Percentiles rank a stretch among this genome's conserved stretches.
phyloP scores from a whole-genome alignment of 2,113 vertebrate genomes.

The Fulica atra region DNA sequence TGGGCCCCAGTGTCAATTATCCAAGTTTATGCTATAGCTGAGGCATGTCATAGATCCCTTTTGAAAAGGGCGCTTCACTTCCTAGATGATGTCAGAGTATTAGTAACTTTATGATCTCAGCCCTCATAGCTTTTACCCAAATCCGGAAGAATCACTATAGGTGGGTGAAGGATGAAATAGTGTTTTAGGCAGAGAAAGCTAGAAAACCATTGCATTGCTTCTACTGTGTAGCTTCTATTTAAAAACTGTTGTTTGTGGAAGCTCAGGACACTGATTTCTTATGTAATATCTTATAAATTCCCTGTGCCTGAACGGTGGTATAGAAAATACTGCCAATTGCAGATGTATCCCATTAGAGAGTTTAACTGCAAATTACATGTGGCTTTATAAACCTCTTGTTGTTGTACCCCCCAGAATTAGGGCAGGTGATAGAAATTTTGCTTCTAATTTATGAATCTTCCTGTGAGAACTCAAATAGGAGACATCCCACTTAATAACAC shows the following conservation, averaged over 20 bases:
- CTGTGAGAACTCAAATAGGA: not conserved
- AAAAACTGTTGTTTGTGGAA: not conserved
- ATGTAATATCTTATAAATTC: not conserved
- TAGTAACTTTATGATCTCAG: conserved; percentile 26
- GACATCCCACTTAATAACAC: not conserved
- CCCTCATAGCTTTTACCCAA: not conserved
- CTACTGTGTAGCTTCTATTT: not conserved
- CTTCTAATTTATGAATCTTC: not conserved
- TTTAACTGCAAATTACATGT: not conserved
- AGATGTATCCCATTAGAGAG: not conserved
- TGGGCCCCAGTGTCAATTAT: conserved; percentile 41
- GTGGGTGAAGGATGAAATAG: not conserved
- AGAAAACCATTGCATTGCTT: not conserved
- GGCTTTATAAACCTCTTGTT: not conserved
- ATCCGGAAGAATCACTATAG: not conserved
- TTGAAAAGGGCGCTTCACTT: not conserved
- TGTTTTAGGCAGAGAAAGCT: not conserved
- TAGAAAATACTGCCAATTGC: not conserved
- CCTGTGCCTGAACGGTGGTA: not conserved
- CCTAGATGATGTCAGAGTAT: not conserved
- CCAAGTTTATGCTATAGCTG: not conserved
- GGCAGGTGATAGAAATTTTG: not conserved
- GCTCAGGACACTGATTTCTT: not conserved
- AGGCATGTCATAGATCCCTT: not conserved
- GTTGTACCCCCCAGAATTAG: not conserved